A percentile compares a stretch with the other conserved stretches of the same genome.
These are phyloP conservation scores for Dipus sagitta DNA, from an alignment of 2,797 vertebrate species.

Conservation along the genomic window DNA sequence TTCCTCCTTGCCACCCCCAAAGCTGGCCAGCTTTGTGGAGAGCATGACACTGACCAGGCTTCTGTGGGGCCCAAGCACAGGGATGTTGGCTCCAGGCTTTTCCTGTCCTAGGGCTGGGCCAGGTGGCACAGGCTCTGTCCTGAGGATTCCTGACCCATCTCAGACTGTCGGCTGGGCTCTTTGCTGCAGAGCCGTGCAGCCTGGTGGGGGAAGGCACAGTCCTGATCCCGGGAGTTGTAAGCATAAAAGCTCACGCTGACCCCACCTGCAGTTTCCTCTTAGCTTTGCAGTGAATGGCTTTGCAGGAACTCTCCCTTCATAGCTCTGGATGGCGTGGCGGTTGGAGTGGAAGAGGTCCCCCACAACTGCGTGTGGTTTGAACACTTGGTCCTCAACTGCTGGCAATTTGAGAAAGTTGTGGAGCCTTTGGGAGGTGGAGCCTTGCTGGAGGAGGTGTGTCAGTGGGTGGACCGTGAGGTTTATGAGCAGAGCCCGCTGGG, in stretches of 20 bases:
- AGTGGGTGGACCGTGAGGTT: no score
- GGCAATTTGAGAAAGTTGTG: no score
- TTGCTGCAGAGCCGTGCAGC: not conserved
- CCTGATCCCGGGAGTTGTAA: not conserved
- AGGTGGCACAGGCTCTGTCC: accelerated
- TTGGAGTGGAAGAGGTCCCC: no score
- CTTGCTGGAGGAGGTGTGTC: no score
- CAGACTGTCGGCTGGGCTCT: not conserved
- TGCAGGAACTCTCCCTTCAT: no score
- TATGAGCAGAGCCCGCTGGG: no score
- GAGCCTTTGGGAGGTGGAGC: no score
- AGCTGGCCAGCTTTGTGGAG: accelerated
- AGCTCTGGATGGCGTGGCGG: no score
- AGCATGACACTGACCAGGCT: not conserved
- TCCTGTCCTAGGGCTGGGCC: not conserved
- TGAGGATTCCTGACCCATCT: no score
- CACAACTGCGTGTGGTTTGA: no score
- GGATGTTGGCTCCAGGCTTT: not conserved
- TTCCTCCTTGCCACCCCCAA: not conserved
- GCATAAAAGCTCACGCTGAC: accelerated
- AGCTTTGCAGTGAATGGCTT: not conserved
- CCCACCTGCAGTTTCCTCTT: not conserved
- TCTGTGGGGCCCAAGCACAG: not conserved
- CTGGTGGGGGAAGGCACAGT: not conserved
- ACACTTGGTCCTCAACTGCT: no score